Conservation (phyloP, 2,888 invertebrate species). For the Melanophora roralis region DNA sequence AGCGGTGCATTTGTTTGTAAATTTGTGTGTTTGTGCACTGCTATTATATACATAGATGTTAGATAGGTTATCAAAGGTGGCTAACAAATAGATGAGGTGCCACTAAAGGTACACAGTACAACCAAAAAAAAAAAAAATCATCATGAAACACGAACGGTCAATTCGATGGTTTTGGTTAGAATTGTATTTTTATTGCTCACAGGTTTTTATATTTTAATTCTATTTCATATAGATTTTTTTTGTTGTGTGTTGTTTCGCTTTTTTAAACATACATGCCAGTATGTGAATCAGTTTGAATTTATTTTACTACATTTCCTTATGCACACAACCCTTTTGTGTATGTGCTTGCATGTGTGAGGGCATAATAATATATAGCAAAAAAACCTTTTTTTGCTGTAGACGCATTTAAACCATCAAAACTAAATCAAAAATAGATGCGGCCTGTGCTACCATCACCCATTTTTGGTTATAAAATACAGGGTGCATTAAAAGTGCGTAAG, state of each 20-base stretch:
- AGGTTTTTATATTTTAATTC: conserved; percentile 51
- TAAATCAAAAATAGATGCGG: conserved; percentile 60
- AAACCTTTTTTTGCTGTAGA: conserved; percentile 46
- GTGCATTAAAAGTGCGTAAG: neutral
- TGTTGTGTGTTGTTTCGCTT: neutral
- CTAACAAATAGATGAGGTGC: conserved; percentile 55
- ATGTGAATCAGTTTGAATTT: conserved; percentile 4
- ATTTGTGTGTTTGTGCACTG: neutral
- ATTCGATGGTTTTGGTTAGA: conserved; percentile 57
- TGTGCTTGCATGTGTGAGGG: neutral
- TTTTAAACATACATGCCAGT: neutral
- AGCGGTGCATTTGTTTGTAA: conserved; percentile 24
- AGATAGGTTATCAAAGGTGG: conserved; percentile 58
- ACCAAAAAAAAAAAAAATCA: conserved; percentile 13
- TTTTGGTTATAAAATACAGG: neutral
- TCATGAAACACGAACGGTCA: conserved; percentile 46
- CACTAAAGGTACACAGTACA: conserved; percentile 28
- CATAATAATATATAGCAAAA: conserved; percentile 30
- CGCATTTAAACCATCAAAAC: conserved; percentile 60
- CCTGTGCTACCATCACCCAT: conserved; percentile 32
- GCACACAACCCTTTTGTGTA: neutral
- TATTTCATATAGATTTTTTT: conserved; percentile 30
- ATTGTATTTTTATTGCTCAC: conserved; percentile 58
- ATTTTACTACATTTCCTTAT: neutral
- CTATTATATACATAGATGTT: conserved; percentile 38